Evolutionary conservation across 2,113 vertebrate genomes (phyloP), one percentile per base, ranked within the genome.

Genomic region (Bufo gargarizans): DNA sequence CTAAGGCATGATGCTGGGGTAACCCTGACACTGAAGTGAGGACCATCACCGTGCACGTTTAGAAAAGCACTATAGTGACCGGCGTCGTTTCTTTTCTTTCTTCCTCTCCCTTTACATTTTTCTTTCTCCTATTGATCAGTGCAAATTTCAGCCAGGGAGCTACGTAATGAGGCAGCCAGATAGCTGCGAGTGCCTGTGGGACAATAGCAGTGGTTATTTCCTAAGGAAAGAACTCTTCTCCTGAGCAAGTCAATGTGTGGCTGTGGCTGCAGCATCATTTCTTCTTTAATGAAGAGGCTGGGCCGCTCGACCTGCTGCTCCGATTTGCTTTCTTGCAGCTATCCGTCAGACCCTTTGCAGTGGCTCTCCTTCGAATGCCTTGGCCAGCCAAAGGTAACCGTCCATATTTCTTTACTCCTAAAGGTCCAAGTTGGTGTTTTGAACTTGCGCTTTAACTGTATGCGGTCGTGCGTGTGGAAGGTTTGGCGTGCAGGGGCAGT

Each of bases 261-360:
- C 95, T 99, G 98, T 96, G 96, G 96, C 94, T 98, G 98, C 96
- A 97, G 96, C 96, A 91, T 99, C 95, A 96, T 99, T 96, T 99
- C 97, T 92, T 98, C 96, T 92, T 95, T 99, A 96, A 99, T 99
- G 98, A 99, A 99, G 97, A 98, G 97, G 95, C 96, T 99, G 95
- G 96, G 97, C 94, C 95, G 97, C 95, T 96, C 96, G 86, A 96
- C 96, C 90, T 99, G 97, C 96, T 99, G 97, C 96, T 98, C 96
- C 90, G 95, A 98, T 94, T 95, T 98, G 92, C 96, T 99, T 0
- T 96, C 97, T 94, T 97, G 96, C 95, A 97, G 97, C 92, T 95
- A 97, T 92, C 97, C 96, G 91, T 95, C 98, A 90, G 97, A 98
- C 91, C 97, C 97, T 94, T 97, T 99, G 95, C 98, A 98, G 94